Base-by-base conservation (phyloP, 2,888 invertebrate genomes). In the Melieria crassipennis region DNA sequence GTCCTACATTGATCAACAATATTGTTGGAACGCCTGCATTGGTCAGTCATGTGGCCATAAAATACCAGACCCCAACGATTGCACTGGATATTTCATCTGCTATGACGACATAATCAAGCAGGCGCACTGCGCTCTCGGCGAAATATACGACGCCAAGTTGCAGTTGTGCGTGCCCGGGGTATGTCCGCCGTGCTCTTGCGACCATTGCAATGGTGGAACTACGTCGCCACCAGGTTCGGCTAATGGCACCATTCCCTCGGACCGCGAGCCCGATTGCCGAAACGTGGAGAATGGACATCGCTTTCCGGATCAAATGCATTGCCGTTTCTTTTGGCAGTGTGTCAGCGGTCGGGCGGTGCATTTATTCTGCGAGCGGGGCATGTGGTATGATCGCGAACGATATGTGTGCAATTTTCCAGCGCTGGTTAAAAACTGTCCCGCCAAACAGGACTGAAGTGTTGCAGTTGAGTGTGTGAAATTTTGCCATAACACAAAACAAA, bases 61-160 rank as follows among this genome's bases (percentile, higher is more conserved):
- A 60, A 52, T 75, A 42, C 61, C 70, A 30, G 77, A 78, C 71
- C 60, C 56, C 4, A 58, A 60, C 3, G 77, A 78, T 73, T 78
- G 78, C 43, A 71, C 72, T 67, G 76, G 75, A 71, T 78, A 74
- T 74, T 74, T 76, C 30, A n/a, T 76, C 3, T 78, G 77, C 61
- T 67, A 73, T n/a, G 64, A 62, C 7, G 66, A 72, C 6, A 47
- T 43, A 16, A 11, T 69, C 7, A 61, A 71, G 45, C 73, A 73
- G 42, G 74, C 73, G 5, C 74, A 75, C 47, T 78, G 78, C 68
- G 68, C 73, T 9, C 67, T 67, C 16, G 74, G 75, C 4, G 65
- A 64, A 11, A 75, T 66, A 42, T 78, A 75, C 61, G 66, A 74
- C 16, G 60, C 47, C 43, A 3, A 16, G 0, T n/a, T 13, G 7